A percentile compares a stretch with the other conserved stretches of the same genome.
Evolutionary conservation across 2,797 vertebrate genomes (phyloP).

Genomic region (Parauchenoglanis ngamensis): DNA sequence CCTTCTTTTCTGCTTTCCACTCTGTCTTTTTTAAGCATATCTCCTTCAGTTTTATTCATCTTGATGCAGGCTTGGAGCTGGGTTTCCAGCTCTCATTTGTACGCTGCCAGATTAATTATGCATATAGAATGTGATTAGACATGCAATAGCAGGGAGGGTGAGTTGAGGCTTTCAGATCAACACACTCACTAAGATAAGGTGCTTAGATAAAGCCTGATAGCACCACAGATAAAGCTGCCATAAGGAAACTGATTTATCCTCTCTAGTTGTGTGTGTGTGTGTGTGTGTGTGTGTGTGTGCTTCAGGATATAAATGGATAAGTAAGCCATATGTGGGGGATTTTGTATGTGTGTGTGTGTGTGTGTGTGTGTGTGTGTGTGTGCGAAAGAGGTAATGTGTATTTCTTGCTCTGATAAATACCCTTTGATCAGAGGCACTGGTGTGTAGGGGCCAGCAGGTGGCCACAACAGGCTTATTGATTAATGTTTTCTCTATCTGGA

Average conservation of each 20-base stretch:
- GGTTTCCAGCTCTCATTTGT: conserved; percentile 23
- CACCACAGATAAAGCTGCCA: conserved; percentile 64
- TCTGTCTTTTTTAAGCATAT: neutral
- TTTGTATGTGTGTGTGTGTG: conserved; percentile 4
- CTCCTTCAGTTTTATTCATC: conserved; percentile 2
- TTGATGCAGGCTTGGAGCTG: conserved; percentile 24
- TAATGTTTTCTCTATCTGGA: conserved; percentile 50
- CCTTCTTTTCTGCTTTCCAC: neutral
- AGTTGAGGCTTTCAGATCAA: conserved; percentile 56
- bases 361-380: conserved; percentile 14
- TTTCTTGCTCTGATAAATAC: conserved; percentile 43
- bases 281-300: neutral
- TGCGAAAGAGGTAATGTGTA: conserved; percentile 14
- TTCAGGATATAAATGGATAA: neutral
- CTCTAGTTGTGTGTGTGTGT: neutral
- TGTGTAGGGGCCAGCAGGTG: conserved; percentile 26
- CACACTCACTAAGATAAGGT: conserved; percentile 59
- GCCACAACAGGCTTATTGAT: conserved; percentile 46
- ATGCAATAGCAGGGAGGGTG: conserved; percentile 43
- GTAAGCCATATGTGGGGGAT: conserved; percentile 3
- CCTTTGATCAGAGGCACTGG: conserved; percentile 36
- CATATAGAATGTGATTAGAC: conserved; percentile 61
- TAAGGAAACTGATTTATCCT: conserved; percentile 8
- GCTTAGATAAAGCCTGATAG: conserved; percentile 69
- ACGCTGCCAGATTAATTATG: conserved; percentile 48